Conservation (phyloP, 2,888 invertebrate genomes). For the Julus scanicus region DNA sequence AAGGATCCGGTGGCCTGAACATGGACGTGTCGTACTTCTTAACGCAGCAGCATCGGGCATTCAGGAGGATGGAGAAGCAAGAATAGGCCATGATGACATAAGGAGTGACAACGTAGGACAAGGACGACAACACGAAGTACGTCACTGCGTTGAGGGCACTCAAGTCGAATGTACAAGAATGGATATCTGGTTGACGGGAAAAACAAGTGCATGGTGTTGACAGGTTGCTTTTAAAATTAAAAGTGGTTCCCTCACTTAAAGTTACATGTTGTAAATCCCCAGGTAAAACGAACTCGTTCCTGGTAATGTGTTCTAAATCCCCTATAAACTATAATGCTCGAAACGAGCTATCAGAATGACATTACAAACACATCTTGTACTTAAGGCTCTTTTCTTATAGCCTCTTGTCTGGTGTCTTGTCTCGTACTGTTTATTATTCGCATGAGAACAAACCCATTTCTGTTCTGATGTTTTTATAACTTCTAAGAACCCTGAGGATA, state of each 20-base stretch:
- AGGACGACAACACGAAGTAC: constrained; percentile 53
- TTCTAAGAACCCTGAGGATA: too few species aligned
- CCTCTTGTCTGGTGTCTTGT: too few species aligned
- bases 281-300: background rate
- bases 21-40: background rate
- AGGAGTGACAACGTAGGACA: constrained; percentile 54
- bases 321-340: too few species aligned
- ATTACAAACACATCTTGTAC: too few species aligned
- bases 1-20: background rate
- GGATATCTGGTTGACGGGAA: constrained; percentile 51
- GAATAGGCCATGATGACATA: constrained; percentile 54
- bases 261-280: background rate
- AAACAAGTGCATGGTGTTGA: constrained; percentile 18
- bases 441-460: too few species aligned
- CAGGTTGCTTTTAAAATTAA: background rate
- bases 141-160: constrained; percentile 54
- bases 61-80: constrained; percentile 51
- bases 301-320: too few species aligned
- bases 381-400: too few species aligned
- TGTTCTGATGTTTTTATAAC: too few species aligned
- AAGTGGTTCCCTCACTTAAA: background rate
- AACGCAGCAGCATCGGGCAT: constrained; percentile 15
- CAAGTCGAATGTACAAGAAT: constrained; percentile 54
- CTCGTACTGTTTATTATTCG: too few species aligned
- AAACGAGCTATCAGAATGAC: too few species aligned